These are phyloP conservation scores for Cricetomys ansorgei DNA, from an alignment of 2,113 vertebrate genomes.

Conservation along the genomic window DNA sequence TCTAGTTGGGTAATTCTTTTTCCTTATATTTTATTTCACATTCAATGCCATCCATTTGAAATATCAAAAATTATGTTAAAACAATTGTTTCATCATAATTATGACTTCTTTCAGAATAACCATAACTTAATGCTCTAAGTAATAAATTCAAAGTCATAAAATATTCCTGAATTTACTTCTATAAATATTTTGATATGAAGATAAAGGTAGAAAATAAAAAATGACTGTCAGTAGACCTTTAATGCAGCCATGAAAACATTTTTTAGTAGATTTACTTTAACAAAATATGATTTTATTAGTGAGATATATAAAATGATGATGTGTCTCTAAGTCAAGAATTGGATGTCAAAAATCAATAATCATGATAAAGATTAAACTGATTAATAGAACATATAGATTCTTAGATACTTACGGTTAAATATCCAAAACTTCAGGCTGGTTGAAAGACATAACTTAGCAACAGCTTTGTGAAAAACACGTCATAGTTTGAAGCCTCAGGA, in stretches of 20 bases:
- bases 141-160: background rate
- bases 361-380: background rate
- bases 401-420: background rate
- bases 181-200: background rate
- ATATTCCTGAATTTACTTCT: background rate
- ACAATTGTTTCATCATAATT: background rate
- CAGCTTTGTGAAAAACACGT: background rate
- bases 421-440: background rate
- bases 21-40: background rate
- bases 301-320: background rate
- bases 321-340: background rate
- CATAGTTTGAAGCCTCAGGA: background rate
- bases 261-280: no score
- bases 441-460: background rate
- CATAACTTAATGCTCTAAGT: background rate
- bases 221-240: background rate
- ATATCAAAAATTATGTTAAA: background rate
- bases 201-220: background rate
- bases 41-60: background rate
- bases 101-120: background rate
- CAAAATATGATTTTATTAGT: background rate
- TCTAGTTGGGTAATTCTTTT: no score
- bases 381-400: background rate
- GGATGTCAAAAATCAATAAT: background rate
- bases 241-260: background rate